Evolutionary conservation across 92 coral and sea anemone genomes (phyloP).

Genomic region (Plumapathes pennacea): DNA sequence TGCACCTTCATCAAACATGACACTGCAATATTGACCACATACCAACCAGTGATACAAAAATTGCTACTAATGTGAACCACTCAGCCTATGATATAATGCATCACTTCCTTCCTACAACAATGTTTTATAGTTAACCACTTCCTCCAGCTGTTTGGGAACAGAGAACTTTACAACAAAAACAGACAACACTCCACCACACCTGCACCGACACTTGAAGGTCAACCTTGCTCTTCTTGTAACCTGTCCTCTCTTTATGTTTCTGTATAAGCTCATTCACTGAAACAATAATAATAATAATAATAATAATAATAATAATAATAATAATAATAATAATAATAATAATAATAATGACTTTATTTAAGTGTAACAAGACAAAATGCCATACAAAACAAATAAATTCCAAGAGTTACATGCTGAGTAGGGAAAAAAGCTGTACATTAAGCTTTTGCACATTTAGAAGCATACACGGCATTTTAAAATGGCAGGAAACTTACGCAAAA

Average conservation of each 20-base stretch:
- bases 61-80: no score
- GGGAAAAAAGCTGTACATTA: background rate
- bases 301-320: background rate
- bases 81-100: no score
- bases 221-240: conserved; percentile 74
- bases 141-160: no score
- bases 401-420: background rate
- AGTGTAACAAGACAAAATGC: background rate
- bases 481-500: conserved; percentile 95
- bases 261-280: conserved; percentile 94
- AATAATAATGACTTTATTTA: no score
- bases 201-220: no score
- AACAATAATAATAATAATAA: background rate
- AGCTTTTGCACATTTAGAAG: background rate
- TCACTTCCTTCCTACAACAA: no score
- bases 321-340: background rate
- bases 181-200: no score
- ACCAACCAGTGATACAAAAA: no score
- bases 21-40: no score
- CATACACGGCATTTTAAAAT: background rate
- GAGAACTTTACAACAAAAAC: no score
- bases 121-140: no score
- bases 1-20: no score
- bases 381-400: background rate
- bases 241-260: conserved; percentile 79